Base-by-base conservation (phyloP, 37 sponge, comb jelly and placozoan genomes). In the Cladorhizidae sp. region DNA sequence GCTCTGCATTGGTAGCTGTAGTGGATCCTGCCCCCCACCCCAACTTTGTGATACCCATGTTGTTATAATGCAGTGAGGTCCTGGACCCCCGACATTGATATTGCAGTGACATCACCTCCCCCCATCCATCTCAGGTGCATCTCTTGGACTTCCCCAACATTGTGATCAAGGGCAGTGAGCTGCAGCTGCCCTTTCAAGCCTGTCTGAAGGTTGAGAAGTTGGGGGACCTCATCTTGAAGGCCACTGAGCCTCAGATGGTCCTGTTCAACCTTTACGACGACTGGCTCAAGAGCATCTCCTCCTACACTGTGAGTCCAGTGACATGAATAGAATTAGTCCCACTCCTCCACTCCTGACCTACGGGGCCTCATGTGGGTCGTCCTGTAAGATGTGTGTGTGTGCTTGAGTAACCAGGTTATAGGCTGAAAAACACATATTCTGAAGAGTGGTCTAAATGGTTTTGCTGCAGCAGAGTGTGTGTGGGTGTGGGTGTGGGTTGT, bases 211-310 rank as follows among this genome's bases (percentile, higher is more conserved):
- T 97, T 35, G 99, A 98, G 90, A 98, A 98, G 81, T 64, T 98
- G 37, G 99, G 99, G 43, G 99, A 98, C 75, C 85, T 98, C 32
- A 98, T 98, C 40, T 74, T 98, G 40, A 94, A 96, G 76, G 99
- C 99, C 73, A 98, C 92, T 23, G 99, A 98, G 73, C 99, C 99
- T 35, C 99, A 98, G 86, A 98, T 98, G 99, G 99, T 98, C 0
- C 90, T 98, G 70, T 98, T 98, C 87, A 98, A 98, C 50, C 75
- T 98, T 56, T 98, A 98, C 58, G 99, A 98, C 70, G 99, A 98
- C 70, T 98, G 99, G 99, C 87, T 98, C 86, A 98, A 98, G 83
- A 96, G 84, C 73, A 96, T 98, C 83, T 95, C 99, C 35, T 98
- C 99, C 26, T 98, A 98, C 76, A 98, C 99, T 64, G 98, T 92